Percentiles rank a stretch among this genome's conserved stretches.
phyloP scores from a whole-genome alignment of 2,113 vertebrate genomes.

The Callorhinus ursinus region DNA sequence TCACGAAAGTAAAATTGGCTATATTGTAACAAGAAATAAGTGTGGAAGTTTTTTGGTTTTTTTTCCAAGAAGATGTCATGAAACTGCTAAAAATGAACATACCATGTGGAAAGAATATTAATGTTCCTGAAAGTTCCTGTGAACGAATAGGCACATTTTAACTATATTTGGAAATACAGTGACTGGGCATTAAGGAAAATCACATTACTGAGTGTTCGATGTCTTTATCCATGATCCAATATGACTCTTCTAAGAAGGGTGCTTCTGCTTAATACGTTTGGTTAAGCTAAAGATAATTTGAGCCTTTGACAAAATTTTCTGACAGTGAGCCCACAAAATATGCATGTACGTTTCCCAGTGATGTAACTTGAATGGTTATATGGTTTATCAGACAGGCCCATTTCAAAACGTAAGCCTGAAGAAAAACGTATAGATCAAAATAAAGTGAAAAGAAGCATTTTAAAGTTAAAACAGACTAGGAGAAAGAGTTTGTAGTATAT shows the following conservation, averaged over 20 bases:
- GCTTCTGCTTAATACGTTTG: neutral
- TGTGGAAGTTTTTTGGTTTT: neutral
- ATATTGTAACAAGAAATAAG: slow-evolving; percentile 51
- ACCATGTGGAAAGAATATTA: slow-evolving; percentile 71
- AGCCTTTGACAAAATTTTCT: neutral
- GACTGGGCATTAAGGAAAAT: neutral
- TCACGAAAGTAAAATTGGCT: slow-evolving; percentile 61
- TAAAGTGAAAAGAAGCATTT: neutral
- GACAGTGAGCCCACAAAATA: neutral
- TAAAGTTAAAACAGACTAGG: neutral
- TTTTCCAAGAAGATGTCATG: slow-evolving; percentile 59
- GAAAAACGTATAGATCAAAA: neutral
- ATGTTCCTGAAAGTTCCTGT: slow-evolving; percentile 65
- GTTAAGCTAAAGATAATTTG: neutral
- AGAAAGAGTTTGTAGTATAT: neutral
- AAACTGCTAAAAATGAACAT: slow-evolving; percentile 77
- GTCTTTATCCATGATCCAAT: neutral
- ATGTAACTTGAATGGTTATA: neutral
- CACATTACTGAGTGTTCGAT: neutral
- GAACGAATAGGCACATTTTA: slow-evolving; percentile 53
- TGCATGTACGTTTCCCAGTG: neutral
- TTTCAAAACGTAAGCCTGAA: neutral
- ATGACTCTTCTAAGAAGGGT: neutral
- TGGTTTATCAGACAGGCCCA: neutral
- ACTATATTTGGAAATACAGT: slow-evolving; percentile 64